A percentile compares a stretch with the other conserved stretches of the same genome.
phyloP scores from a whole-genome alignment of 64 coral and sea anemone species.

The Porites australiensis region DNA sequence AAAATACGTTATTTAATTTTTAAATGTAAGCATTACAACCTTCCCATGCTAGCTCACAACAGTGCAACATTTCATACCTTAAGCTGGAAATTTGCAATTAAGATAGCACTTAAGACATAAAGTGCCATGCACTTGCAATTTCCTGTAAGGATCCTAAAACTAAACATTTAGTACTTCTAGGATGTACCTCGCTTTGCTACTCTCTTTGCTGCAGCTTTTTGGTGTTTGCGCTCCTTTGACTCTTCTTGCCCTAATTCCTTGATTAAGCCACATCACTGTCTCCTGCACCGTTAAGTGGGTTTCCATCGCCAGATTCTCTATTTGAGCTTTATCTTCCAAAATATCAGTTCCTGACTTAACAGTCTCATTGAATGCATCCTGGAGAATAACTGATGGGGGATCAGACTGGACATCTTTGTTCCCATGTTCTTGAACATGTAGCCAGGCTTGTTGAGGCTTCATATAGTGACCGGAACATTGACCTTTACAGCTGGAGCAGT shows the following conservation, averaged over 20 bases:
- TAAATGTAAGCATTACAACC: slow-evolving; percentile 24
- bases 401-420: neutral
- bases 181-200: slow-evolving; percentile 39
- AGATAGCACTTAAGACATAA: slow-evolving; percentile 20
- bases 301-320: slow-evolving; percentile 26
- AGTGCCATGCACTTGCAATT: slow-evolving; percentile 35
- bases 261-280: slow-evolving; percentile 27
- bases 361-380: slow-evolving; percentile 21
- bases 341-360: slow-evolving; percentile 40
- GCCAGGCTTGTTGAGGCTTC: neutral
- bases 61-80: slow-evolving; percentile 8
- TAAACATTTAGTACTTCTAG: slow-evolving; percentile 31
- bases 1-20: slow-evolving; percentile 29
- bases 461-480: slow-evolving; percentile 40
- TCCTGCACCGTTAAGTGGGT: slow-evolving; percentile 40
- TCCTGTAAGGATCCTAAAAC: slow-evolving; percentile 34
- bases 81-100: slow-evolving; percentile 25
- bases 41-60: slow-evolving; percentile 24
- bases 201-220: slow-evolving; percentile 45
- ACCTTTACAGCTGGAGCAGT: slow-evolving; percentile 26
- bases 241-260: slow-evolving; percentile 32
- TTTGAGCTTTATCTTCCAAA: slow-evolving; percentile 43
- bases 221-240: slow-evolving; percentile 20
- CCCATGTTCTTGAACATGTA: slow-evolving; percentile 28
- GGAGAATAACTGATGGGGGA: slow-evolving; percentile 28